Conservation (phyloP, 2,113 vertebrate species). For the Pogonocichla stellata region DNA sequence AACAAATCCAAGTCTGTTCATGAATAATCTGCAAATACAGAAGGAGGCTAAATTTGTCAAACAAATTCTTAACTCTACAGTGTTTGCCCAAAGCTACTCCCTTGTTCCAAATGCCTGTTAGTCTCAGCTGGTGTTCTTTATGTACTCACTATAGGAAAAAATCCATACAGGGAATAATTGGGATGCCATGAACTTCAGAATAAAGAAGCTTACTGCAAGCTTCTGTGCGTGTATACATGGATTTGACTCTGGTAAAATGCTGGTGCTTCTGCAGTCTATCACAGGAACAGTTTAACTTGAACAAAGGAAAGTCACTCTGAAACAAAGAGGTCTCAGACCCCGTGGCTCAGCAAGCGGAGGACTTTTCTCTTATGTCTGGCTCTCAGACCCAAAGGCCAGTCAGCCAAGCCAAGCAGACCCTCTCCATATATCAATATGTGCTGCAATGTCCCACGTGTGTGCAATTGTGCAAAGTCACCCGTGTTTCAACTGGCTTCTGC, state of each 20-base stretch:
- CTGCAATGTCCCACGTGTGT: not conserved
- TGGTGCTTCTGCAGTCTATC: not conserved
- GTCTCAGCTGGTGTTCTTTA: not conserved
- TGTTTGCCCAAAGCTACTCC: not conserved
- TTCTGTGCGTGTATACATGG: not conserved
- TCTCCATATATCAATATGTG: not conserved
- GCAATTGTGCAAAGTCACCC: not conserved
- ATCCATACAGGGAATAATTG: not conserved
- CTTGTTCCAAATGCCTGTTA: not conserved
- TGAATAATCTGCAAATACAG: slow-evolving; percentile 27
- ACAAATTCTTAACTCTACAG: not conserved
- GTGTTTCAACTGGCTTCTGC: not conserved
- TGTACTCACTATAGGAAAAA: not conserved
- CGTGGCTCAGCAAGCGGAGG: not conserved
- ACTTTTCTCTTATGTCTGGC: not conserved
- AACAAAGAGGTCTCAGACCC: not conserved
- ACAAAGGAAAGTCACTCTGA: not conserved
- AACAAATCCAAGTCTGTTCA: slow-evolving; percentile 3
- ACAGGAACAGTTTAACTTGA: not conserved
- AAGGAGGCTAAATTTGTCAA: slow-evolving; percentile 11
- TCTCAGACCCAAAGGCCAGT: not conserved
- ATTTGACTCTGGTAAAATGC: not conserved
- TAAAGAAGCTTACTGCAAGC: not conserved
- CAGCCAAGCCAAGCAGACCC: not conserved
- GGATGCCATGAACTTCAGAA: not conserved